Evolutionary conservation across 1,140 invertebrate species (phyloP), one percentile per base, ranked within the genome.

Genomic region (Meloidogyne exigua): DNA sequence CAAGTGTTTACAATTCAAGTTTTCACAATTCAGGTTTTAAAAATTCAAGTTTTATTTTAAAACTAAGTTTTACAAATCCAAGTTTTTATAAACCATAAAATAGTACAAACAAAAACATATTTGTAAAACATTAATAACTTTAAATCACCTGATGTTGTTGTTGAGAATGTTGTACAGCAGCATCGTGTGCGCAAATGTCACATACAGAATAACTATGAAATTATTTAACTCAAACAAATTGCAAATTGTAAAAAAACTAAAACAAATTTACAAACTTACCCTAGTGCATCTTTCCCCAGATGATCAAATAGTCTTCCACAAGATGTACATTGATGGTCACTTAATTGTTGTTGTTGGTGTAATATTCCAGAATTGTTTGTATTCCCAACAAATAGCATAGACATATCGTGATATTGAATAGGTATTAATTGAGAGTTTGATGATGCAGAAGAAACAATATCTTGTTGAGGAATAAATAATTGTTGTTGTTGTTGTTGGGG

Each of bases 261-360:
- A 26, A 36, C 12, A n/a, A 66, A 66, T 12, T 36, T 21, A 66
- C 12, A 28, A 66, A 28, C 25, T 9, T 63, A 78, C 42, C 76
- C 76, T 0, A 83, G 13, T 0, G 36, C 66, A 67, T 81, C 80
- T n/a, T 81, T 80, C 15, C 13, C 39, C 13, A 81, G 21, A 13
- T 77, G 39, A 28, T 81, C 71, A n/a, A 42, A 76, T 11, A 73
- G 10, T 39, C 36, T 18, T 4, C 80, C 82, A 28, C 80, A 81
- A 12, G 78, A 12, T 12, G 82, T 67, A 26, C 80, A 81, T 49
- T 81, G 76, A 18, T 68, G 39, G 26, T 82, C 75, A 18, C 74
- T 18, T 26, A 62, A 39, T 39, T 64, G 57, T n/a, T 63, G 57
- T n/a, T 63, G 21, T 25, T 32, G 21, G 12, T 25, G 39, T 36